Percentiles rank a stretch among this genome's conserved stretches.
phyloP scores from a whole-genome alignment of 1,140 invertebrate species.

The Aporrectodea caliginosa region DNA sequence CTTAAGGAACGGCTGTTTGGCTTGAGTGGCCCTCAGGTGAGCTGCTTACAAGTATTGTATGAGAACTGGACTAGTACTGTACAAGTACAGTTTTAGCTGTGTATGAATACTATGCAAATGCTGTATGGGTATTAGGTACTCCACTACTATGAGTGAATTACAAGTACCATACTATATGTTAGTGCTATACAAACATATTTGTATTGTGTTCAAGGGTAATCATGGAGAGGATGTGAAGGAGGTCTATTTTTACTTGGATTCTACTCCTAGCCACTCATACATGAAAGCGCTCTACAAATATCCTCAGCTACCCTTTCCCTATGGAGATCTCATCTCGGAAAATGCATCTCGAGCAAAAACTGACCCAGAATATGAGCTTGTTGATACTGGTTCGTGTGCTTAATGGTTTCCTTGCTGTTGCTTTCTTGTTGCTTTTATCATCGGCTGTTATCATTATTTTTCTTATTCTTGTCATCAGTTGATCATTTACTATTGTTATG shows the following conservation, averaged over 20 bases:
- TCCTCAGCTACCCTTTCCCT: constrained; percentile 53
- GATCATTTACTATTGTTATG: neutral
- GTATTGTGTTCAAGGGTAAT: constrained; percentile 49
- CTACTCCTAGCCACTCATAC: constrained; percentile 55
- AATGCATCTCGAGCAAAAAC: constrained; percentile 41
- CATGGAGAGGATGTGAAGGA: constrained; percentile 59
- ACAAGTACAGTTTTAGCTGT: too few relatives aligned
- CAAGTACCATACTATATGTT: too few relatives aligned
- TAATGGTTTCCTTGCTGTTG: neutral
- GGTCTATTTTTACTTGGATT: constrained; percentile 56
- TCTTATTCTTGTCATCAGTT: too few relatives aligned
- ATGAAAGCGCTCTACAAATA: constrained; percentile 57
- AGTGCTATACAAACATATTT: too few relatives aligned
- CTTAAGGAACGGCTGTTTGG: constrained; percentile 58
- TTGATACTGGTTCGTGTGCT: constrained; percentile 56
- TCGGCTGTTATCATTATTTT: too few relatives aligned
- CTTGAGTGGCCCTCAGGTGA: constrained; percentile 51
- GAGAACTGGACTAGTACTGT: too few relatives aligned
- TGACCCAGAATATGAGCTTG: constrained; percentile 53
- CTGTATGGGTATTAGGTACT: too few relatives aligned
- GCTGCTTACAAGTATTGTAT: too few relatives aligned
- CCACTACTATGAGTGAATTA: too few relatives aligned
- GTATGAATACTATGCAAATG: too few relatives aligned
- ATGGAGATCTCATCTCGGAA: constrained; percentile 44
- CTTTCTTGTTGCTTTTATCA: too few relatives aligned